Conservation (phyloP, 1,140 invertebrate species). For the Hyphantria cunea region DNA sequence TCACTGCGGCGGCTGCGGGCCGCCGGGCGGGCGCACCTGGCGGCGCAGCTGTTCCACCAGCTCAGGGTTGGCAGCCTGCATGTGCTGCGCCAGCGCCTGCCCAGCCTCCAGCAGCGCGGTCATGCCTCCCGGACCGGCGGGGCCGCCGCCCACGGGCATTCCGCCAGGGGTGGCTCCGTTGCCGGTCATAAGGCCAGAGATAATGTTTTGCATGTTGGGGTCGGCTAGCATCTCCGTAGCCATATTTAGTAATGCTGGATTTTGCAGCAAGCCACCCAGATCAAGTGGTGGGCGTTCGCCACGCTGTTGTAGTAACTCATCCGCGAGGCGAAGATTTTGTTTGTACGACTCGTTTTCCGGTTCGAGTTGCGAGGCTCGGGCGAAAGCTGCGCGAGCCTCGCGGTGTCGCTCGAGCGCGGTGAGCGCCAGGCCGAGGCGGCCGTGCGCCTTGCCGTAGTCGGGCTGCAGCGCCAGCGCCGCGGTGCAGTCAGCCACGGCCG, state of each 20-base stretch:
- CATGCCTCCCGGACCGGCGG: slow-evolving; percentile 47
- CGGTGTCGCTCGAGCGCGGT: slow-evolving; percentile 91
- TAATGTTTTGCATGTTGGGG: slow-evolving; percentile 89
- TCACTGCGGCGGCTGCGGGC: slow-evolving; percentile 41
- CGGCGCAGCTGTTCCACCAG: slow-evolving; percentile 72
- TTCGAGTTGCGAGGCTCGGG: slow-evolving; percentile 94
- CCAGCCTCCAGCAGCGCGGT: slow-evolving; percentile 71
- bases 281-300: slow-evolving; percentile 73
- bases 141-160: slow-evolving; percentile 12
- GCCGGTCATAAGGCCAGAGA: slow-evolving; percentile 70
- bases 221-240: slow-evolving; percentile 90
- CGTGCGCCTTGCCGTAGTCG: slow-evolving; percentile 96
- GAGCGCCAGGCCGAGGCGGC: slow-evolving; percentile 94
- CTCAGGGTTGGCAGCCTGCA: slow-evolving; percentile 76
- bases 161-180: slow-evolving; percentile 28
- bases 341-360: slow-evolving; percentile 96
- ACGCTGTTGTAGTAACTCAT: slow-evolving; percentile 61
- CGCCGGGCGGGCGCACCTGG: slow-evolving; percentile 65
- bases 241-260: slow-evolving; percentile 89
- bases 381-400: slow-evolving; percentile 93
- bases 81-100: slow-evolving; percentile 76
- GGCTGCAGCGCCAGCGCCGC: slow-evolving; percentile 94
- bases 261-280: slow-evolving; percentile 85
- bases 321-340: slow-evolving; percentile 89
- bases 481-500: slow-evolving; percentile 94